phyloP scores from a whole-genome alignment of 1,140 invertebrate species.

The Trinorchestia longiramus region DNA sequence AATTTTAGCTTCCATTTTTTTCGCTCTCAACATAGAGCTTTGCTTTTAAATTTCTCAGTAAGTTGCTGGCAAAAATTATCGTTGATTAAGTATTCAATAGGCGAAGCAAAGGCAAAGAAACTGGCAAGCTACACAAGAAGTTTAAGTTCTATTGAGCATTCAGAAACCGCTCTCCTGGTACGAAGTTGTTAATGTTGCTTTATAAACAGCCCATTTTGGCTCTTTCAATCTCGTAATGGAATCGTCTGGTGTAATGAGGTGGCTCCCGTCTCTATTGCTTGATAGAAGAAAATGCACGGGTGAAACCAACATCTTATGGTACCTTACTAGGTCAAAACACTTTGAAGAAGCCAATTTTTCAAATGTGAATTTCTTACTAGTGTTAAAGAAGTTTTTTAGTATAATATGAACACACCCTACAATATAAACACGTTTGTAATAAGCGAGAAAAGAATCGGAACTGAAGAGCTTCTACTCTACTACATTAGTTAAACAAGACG shows the following conservation, averaged over 20 bases:
- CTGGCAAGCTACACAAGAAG: slow-evolving; percentile 29
- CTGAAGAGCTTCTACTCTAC: too few relatives aligned
- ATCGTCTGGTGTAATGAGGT: slow-evolving; percentile 36
- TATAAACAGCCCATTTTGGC: slow-evolving; percentile 44
- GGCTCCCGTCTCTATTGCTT: slow-evolving; percentile 13
- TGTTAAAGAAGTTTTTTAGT: too few relatives aligned
- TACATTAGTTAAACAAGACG: neutral
- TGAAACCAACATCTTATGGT: neutral
- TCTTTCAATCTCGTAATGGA: slow-evolving; percentile 46
- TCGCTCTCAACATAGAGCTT: neutral
- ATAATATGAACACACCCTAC: too few relatives aligned
- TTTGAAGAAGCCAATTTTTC: neutral
- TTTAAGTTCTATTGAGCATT: slow-evolving; percentile 25
- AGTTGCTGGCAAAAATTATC: slow-evolving; percentile 10
- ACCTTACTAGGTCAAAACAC: neutral
- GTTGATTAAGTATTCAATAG: slow-evolving; percentile 39
- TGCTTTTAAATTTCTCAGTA: neutral
- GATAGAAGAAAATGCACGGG: neutral
- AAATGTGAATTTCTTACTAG: too few relatives aligned
- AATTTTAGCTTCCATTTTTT: neutral
- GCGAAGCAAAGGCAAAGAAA: slow-evolving; percentile 22
- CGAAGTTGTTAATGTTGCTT: slow-evolving; percentile 36
- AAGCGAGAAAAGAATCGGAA: too few relatives aligned
- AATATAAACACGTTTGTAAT: too few relatives aligned
- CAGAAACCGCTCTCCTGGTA: neutral